Percentiles rank a stretch among this genome's conserved stretches.
phyloP scores from a whole-genome alignment of 1,140 invertebrate genomes.

The Lordiphosa mommai region DNA sequence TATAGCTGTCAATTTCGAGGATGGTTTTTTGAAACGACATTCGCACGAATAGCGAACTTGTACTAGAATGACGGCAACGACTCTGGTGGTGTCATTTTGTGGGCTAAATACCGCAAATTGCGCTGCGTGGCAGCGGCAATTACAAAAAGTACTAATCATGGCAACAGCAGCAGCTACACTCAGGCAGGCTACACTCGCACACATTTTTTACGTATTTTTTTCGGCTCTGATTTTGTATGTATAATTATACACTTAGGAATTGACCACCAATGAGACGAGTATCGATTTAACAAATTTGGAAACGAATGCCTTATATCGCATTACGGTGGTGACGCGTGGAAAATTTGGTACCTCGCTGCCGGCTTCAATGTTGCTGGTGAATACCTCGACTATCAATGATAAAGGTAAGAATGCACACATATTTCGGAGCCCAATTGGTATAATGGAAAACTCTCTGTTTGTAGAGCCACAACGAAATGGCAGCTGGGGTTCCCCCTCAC shows the following conservation, averaged over 20 bases:
- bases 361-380: slow-evolving; percentile 88
- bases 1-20: slow-evolving; percentile 58
- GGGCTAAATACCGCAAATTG: slow-evolving; percentile 71
- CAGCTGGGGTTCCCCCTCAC: slow-evolving; percentile 85
- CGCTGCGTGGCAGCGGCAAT: slow-evolving; percentile 64
- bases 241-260: slow-evolving; percentile 82
- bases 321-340: slow-evolving; percentile 88
- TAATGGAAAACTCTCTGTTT: slow-evolving; percentile 4
- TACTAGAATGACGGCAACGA: background rate
- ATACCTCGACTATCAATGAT: slow-evolving; percentile 81
- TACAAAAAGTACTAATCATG: slow-evolving; percentile 72
- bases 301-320: slow-evolving; percentile 85
- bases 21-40: slow-evolving; percentile 68
- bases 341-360: slow-evolving; percentile 87
- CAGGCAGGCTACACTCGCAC: slow-evolving; percentile 2
- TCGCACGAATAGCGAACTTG: background rate
- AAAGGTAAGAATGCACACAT: slow-evolving; percentile 49
- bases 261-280: slow-evolving; percentile 84
- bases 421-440: slow-evolving; percentile 30
- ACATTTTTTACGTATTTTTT: slow-evolving; percentile 2
- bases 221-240: slow-evolving; percentile 31
- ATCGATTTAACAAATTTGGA: slow-evolving; percentile 83
- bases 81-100: slow-evolving; percentile 53
- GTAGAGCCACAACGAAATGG: slow-evolving; percentile 39
- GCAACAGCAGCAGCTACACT: slow-evolving; percentile 26